Base-by-base conservation (phyloP, 2,888 invertebrate genomes). In the Nomada fucata region DNA sequence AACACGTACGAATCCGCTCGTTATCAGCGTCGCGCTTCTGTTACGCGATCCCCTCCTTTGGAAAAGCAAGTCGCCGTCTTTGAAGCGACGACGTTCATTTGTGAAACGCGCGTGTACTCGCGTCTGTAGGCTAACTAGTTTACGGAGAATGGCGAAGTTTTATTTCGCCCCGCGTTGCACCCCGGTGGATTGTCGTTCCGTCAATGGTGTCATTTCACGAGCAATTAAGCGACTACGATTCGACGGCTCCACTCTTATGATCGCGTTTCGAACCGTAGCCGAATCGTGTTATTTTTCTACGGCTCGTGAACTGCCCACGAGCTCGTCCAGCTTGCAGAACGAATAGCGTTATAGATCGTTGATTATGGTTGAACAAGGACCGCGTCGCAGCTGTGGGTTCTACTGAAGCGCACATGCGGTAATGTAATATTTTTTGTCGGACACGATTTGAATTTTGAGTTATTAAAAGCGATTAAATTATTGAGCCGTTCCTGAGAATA, bases 41-140 rank as follows among this genome's bases (percentile, higher is more conserved):
- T 5, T 36, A 36, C 36, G 36, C 15, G 61, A n/a, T 7, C 42
- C 42, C 9, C 75, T 63, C 67, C 9, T 75, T 83, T 68, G 76
- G 70, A 70, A 53, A 59, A 44, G 72, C 60, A 26, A 36, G 59
- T 44, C 71, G 42, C 42, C 67, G 75, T 68, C 85, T 85, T 85
- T 82, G 79, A 85, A 83, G 75, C 69, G 26, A n/a, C 73, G 57
- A 52, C 65, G 79, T 82, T 85, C 82, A 65, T 85, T 85, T 85
- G 73, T 69, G 65, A 76, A 72, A 52, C 59, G 52, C 29, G 44
- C n/a, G 15, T 26, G 29, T 42, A 53, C 18, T 23, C 9, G 44
- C 65, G 42, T 9, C 20, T 15, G 20, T 15, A 5, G 29, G 26
- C 18, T 73, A 65, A 73, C 65, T 44, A 65, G 44, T 29, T 44